Conservation (phyloP, 92 coral and sea anemone genomes). For the Nematostella vectensis region DNA sequence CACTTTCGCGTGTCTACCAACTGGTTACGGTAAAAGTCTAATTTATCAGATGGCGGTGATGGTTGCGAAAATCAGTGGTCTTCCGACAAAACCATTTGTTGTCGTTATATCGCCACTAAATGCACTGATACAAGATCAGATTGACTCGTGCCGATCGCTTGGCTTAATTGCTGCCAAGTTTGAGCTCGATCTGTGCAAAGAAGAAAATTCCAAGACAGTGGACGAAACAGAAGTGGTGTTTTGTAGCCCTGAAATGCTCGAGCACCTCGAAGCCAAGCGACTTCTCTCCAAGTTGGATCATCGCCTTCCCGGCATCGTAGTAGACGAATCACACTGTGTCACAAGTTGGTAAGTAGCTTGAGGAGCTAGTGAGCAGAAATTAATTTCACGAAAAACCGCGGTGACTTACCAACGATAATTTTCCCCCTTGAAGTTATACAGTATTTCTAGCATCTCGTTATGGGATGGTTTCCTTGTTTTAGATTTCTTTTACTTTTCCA, state of each 20-base stretch:
- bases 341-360: constrained; percentile 29
- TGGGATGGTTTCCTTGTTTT: too few species aligned
- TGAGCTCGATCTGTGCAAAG: not conserved
- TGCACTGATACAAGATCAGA: constrained; percentile 28
- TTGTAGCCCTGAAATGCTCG: constrained; percentile 16
- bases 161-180: constrained; percentile 5
- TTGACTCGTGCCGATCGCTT: constrained; percentile 5
- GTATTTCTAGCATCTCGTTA: too few species aligned
- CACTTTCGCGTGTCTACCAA: constrained; percentile 22
- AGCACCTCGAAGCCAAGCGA: constrained; percentile 13
- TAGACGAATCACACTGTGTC: constrained; percentile 37
- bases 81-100: not conserved
- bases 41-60: constrained; percentile 17
- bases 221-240: constrained; percentile 3
- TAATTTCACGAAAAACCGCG: not conserved
- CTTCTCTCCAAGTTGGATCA: not conserved
- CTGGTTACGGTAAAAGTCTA: constrained; percentile 16
- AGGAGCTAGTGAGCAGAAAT: too few species aligned
- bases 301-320: constrained; percentile 12
- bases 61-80: constrained; percentile 4
- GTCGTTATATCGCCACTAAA: constrained; percentile 31
- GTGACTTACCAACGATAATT: not conserved
- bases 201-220: not conserved
- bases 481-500: too few species aligned
- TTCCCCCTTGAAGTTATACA: too few species aligned